Evolutionary conservation across 2,113 vertebrate species (phyloP), one percentile per base, ranked within the genome.

Genomic region (Cairina moschata): DNA sequence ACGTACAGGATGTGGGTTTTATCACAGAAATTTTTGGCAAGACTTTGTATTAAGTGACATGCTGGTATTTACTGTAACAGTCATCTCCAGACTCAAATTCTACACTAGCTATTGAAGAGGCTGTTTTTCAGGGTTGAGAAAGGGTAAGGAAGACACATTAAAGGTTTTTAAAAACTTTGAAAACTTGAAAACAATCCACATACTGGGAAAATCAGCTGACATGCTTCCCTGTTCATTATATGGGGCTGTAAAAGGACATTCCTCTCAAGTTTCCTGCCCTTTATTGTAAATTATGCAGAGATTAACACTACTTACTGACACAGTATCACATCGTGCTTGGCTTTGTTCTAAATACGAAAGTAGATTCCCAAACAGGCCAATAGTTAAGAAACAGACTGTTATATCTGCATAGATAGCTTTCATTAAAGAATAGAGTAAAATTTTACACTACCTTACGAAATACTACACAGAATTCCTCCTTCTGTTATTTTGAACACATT

Each of bases 61-160:
- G 2, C 42, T 96, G 83, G 38, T 90, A 92, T 93, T 95, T 88
- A 91, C 50, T 72, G 42, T 60, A 87, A 72, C 32, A 90, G 65
- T 89, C 74, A 81, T 56, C 38, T 89, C 62, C 67, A 5, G 69
- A 67, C 84, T 95, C 48, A 73, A 82, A 82, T 73, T 95, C 52
- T 87, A 58, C n/a, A 17, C 29, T 44, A 89, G 77, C 28, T 50
- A 56, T 93, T 60, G 48, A 84, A 91, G 52, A 96, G 34, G 58
- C 54, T 90, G n/a, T 48, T 93, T 48, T 76, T 68, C 3, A 5
- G 52, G 31, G 73, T 15, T 88, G 34, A 13, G 36, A 13, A 38
- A 21, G 17, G 34, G 83, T 3, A 83, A 88, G 36, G 66, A 74
- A 88, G 65, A 55, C 25, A 26, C 8, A 7, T 38, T 38, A 28